Conservation (phyloP, 2,797 vertebrate species). For the Hippocampus kuda region DNA sequence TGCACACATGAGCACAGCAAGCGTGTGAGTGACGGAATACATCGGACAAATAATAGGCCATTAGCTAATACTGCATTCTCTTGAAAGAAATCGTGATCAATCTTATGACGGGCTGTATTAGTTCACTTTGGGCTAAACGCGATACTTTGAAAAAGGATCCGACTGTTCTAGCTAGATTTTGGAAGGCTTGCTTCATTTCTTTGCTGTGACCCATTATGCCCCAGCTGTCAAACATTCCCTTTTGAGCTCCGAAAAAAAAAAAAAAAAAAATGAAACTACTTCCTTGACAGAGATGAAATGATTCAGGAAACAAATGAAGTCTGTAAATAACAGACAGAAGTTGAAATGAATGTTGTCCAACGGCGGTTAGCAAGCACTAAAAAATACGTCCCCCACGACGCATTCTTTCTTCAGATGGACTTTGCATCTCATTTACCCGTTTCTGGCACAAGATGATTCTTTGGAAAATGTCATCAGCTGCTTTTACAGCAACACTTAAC, state of each 20-base stretch:
- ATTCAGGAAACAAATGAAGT: conserved; percentile 9
- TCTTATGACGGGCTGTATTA: conserved; percentile 14
- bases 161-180: conserved; percentile 12
- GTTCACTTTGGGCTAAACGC: conserved; percentile 14
- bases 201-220: conserved; percentile 24
- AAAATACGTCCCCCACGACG: neutral
- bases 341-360: neutral
- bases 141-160: conserved; percentile 8
- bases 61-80: neutral
- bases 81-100: conserved; percentile 10
- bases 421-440: too few relatives aligned
- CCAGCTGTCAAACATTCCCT: conserved; percentile 32
- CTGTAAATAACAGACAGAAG: neutral
- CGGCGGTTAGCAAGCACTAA: neutral
- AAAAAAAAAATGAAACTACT: conserved; percentile 5
- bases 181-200: conserved; percentile 8
- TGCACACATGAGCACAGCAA: conserved; percentile 28
- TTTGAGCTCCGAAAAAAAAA: conserved; percentile 18
- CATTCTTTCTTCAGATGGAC: neutral
- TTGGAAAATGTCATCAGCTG: neutral
- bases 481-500: neutral
- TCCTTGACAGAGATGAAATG: conserved; percentile 20
- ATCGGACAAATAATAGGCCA: conserved; percentile 7
- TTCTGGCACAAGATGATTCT: neutral
- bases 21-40: conserved; percentile 25